Base-by-base conservation (phyloP, 2,797 vertebrate species). In the Euphonia xanthogaster region DNA sequence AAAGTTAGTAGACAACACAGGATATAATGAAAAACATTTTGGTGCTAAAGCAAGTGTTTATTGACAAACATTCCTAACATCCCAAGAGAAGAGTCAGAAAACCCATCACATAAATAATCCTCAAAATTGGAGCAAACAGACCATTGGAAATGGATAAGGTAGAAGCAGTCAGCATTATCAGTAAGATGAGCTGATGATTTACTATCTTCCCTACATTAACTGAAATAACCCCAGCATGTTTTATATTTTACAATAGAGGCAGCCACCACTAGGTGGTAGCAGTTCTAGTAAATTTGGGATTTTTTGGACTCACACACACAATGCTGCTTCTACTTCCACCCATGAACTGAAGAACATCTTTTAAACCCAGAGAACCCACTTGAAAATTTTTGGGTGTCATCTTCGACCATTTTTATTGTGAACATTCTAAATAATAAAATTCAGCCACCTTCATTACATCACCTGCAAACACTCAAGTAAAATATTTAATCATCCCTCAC, bases 181-280 rank as follows among this genome's bases (percentile, higher is more conserved):
- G 54, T 40, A 62, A 62, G 61, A 75, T 22, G 61, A 91, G 60
- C 35, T 4, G 22, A 47, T 1, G 10, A 66, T 62, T 92, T 88
- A 51, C 25, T 86, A 1, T 74, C 65, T 90, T 61, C 51, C 66
- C 40, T 66, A 14, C 37, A 10, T 91, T 84, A 86, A 88, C 82
- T 73, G 58, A 91, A 95, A 84, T 86, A 93, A 94, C 76, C 70
- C 53, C 70, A 68, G 23, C 12, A 27, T 37, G 10, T 48, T 63
- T 24, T 18, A 3, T 14, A 9, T 62, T 35, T 85, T 66, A 61
- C 35, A 68, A 27, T 0, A 51, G 42, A 48, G 1, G 19, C 15
- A 86, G 51, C 63, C 42, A 94, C 96, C 97, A 85, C 95, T 96
- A 97, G 97, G 65, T 97, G 97, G 96, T 53, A 94, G 95, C 83